Conservation (phyloP, 2,888 invertebrate genomes). For the Auanema freiburgensis region DNA sequence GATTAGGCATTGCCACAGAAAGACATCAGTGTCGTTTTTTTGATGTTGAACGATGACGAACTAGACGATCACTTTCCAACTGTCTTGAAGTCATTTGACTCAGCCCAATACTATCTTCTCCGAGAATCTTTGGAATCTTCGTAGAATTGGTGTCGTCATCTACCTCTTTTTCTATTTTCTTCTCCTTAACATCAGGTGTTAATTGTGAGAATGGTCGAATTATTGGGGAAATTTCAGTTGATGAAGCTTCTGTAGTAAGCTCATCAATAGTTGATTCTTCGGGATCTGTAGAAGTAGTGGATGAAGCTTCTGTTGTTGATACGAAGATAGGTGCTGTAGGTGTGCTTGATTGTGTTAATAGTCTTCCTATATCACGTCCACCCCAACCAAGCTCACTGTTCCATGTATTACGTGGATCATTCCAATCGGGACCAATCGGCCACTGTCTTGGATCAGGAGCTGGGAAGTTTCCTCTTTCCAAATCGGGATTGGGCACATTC, state of each 20-base stretch:
- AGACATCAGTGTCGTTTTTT: conserved; percentile 18
- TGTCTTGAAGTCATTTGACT: too few relatives aligned
- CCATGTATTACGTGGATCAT: conserved; percentile 36
- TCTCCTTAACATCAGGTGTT: too few relatives aligned
- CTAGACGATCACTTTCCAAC: too few relatives aligned
- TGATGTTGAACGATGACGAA: neutral
- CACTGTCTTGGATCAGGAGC: conserved; percentile 37
- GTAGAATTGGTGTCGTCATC: too few relatives aligned
- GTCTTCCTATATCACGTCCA: conserved; percentile 6
- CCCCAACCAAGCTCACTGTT: conserved; percentile 20
- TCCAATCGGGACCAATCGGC: conserved; percentile 44
- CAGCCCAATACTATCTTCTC: too few relatives aligned
- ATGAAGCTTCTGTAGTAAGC: neutral
- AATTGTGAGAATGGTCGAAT: too few relatives aligned
- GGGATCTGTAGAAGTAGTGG: neutral
- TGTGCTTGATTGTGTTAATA: neutral
- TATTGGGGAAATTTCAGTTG: too few relatives aligned
- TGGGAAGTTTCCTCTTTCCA: conserved; percentile 33
- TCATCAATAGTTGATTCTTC: neutral
- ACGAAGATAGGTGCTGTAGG: neutral
- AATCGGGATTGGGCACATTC: conserved; percentile 33
- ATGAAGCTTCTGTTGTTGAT: neutral
- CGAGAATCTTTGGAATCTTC: too few relatives aligned
- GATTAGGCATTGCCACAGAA: neutral
- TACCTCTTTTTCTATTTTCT: too few relatives aligned